Evolutionary conservation across 2,888 invertebrate species (phyloP).

Genomic region (Agriopis aurantiaria): DNA sequence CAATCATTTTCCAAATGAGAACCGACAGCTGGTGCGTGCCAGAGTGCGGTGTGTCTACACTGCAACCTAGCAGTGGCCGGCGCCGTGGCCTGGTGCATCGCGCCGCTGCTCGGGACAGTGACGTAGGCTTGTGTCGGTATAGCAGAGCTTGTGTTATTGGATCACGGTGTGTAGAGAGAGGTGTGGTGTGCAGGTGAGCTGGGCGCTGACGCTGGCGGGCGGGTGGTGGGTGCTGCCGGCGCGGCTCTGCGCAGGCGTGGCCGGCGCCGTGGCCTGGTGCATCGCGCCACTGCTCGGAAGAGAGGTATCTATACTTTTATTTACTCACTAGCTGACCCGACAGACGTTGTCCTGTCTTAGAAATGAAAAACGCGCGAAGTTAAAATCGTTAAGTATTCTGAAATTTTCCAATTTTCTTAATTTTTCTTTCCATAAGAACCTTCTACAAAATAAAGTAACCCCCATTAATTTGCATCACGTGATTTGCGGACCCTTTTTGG

Average conservation of each 20-base stretch:
- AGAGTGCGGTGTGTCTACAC: too few species aligned
- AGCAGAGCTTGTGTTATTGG: neutral
- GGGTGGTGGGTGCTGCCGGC: constrained; percentile 66
- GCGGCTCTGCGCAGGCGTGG: constrained; percentile 68
- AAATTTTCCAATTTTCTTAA: too few species aligned
- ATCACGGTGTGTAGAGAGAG: neutral
- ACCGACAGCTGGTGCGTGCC: too few species aligned
- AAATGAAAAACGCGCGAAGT: too few species aligned
- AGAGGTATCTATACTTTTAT: constrained; percentile 55
- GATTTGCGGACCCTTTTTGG: too few species aligned
- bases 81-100: constrained; percentile 69
- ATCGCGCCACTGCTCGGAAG: constrained; percentile 66
- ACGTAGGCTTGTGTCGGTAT: neutral
- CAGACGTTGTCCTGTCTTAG: too few species aligned
- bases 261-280: constrained; percentile 71
- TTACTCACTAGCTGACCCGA: neutral
- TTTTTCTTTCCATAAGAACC: too few species aligned
- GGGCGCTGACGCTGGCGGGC: constrained; percentile 69
- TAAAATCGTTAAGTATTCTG: too few species aligned
- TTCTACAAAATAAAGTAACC: too few species aligned
- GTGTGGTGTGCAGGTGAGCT: constrained; percentile 60
- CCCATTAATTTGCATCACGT: too few species aligned
- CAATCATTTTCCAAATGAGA: too few species aligned
- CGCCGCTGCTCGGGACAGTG: constrained; percentile 61
- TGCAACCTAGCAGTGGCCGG: constrained; percentile 54